Conservation (phyloP, 2,113 vertebrate genomes). For the Upupa epops region DNA sequence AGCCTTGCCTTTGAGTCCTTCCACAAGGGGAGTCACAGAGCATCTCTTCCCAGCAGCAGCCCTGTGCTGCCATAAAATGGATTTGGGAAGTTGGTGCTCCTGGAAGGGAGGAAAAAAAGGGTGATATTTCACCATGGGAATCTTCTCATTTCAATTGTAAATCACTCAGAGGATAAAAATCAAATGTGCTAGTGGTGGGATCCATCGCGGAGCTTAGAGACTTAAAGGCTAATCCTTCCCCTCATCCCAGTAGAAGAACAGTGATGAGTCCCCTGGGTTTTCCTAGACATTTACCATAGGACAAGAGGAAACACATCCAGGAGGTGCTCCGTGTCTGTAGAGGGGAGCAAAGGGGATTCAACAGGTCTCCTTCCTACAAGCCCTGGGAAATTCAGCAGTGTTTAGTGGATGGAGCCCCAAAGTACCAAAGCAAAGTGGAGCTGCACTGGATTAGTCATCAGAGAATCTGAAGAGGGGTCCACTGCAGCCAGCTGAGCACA, state of each 20-base stretch:
- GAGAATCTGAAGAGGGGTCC: background rate
- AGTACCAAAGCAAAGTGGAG: background rate
- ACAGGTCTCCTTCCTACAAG: background rate
- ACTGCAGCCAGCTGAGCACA: background rate
- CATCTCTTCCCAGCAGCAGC: slow-evolving; percentile 10
- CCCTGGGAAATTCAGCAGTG: background rate
- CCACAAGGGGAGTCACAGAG: background rate
- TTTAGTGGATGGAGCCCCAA: background rate
- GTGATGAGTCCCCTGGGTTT: background rate
- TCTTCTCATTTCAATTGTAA: background rate
- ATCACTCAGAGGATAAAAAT: background rate
- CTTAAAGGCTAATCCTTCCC: background rate
- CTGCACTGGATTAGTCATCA: rapidly evolving
- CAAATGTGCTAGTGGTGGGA: background rate
- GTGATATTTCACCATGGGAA: background rate
- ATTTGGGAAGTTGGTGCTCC: slow-evolving; percentile 2
- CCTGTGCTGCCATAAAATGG: background rate
- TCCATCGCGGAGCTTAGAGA: background rate
- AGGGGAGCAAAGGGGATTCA: background rate
- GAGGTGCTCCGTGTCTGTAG: background rate
- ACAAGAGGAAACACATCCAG: background rate
- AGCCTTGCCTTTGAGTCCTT: slow-evolving; percentile 5
- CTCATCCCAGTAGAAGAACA: background rate
- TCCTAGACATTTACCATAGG: background rate
- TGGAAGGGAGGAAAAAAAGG: background rate